phyloP scores from a whole-genome alignment of 2,113 vertebrate genomes.

The Nibea albiflora region DNA sequence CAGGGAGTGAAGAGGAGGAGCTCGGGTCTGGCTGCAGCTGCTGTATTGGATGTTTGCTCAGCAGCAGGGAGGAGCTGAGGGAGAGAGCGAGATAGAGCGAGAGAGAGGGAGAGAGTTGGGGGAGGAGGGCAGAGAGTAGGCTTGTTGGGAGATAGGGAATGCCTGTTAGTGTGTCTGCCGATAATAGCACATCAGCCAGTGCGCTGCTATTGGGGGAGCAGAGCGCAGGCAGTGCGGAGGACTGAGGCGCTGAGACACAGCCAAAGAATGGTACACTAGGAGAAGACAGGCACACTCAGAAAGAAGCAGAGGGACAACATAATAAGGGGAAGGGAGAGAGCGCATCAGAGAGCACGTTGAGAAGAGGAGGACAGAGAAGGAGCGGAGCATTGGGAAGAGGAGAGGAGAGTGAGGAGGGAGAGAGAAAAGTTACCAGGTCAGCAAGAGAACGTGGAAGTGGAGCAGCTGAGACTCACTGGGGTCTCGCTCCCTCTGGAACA shows the following conservation, averaged over 20 bases:
- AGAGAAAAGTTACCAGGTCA: slow-evolving; percentile 78
- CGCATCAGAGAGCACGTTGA: slow-evolving; percentile 42
- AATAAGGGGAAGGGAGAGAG: slow-evolving; percentile 33
- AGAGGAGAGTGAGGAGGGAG: slow-evolving; percentile 22
- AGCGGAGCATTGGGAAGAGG: slow-evolving; percentile 29
- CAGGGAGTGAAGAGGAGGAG: slow-evolving; percentile 79
- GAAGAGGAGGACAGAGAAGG: slow-evolving; percentile 44
- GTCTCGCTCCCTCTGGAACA: slow-evolving; percentile 53
- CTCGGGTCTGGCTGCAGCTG: slow-evolving; percentile 62
- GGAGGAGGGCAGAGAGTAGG: slow-evolving; percentile 69
- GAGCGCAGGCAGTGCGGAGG: slow-evolving; percentile 69
- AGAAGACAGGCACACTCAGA: slow-evolving; percentile 51
- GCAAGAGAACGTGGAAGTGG: slow-evolving; percentile 77
- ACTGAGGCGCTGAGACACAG: slow-evolving; percentile 63
- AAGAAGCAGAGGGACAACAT: slow-evolving; percentile 27
- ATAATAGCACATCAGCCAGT: slow-evolving; percentile 85
- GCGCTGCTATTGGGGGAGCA: slow-evolving; percentile 74
- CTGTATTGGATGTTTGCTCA: slow-evolving; percentile 82
- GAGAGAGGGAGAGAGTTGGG: slow-evolving; percentile 69
- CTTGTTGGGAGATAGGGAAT: slow-evolving; percentile 86
- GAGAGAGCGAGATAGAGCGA: slow-evolving; percentile 64
- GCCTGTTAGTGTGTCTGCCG: slow-evolving; percentile 87
- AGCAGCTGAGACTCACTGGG: slow-evolving; percentile 81
- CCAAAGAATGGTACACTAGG: slow-evolving; percentile 64
- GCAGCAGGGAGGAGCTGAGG: slow-evolving; percentile 75